Conservation (phyloP, 1,140 invertebrate species). For the Acromyrmex echinatior region DNA sequence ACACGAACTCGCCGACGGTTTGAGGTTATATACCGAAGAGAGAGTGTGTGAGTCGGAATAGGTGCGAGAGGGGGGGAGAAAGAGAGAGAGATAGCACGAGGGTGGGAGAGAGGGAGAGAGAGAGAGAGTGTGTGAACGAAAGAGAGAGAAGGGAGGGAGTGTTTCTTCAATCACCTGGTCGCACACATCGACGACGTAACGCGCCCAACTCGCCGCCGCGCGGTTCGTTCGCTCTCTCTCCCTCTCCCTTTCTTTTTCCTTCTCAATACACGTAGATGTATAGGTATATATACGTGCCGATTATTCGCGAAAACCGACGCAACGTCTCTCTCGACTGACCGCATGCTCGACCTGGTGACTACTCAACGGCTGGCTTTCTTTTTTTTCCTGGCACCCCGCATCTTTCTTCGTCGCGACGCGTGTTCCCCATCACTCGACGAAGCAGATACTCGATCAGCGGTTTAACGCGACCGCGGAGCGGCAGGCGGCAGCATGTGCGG, state of each 20-base stretch:
- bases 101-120: not conserved
- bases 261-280: not conserved
- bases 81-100: not conserved
- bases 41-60: slow-evolving; percentile 47
- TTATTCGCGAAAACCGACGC: slow-evolving; percentile 2
- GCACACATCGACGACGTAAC: slow-evolving; percentile 25
- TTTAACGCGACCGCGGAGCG: slow-evolving; percentile 8
- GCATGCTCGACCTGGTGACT: not conserved
- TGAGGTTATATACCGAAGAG: slow-evolving; percentile 67
- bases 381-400: slow-evolving; percentile 71
- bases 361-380: slow-evolving; percentile 59
- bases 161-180: slow-evolving; percentile 49
- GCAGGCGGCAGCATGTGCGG: slow-evolving; percentile 38
- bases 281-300: not conserved
- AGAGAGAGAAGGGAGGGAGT: slow-evolving; percentile 21
- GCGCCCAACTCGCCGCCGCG: not conserved
- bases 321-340: not conserved
- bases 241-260: not conserved
- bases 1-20: slow-evolving; percentile 57
- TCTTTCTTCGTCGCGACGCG: slow-evolving; percentile 51
- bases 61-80: not conserved
- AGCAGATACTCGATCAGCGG: not conserved
- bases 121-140: not conserved
- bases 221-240: not conserved
- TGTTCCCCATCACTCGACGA: slow-evolving; percentile 14